These are phyloP conservation scores for Tonatia bakeri DNA, from an alignment of 2,113 vertebrate species.

Conservation along the genomic window DNA sequence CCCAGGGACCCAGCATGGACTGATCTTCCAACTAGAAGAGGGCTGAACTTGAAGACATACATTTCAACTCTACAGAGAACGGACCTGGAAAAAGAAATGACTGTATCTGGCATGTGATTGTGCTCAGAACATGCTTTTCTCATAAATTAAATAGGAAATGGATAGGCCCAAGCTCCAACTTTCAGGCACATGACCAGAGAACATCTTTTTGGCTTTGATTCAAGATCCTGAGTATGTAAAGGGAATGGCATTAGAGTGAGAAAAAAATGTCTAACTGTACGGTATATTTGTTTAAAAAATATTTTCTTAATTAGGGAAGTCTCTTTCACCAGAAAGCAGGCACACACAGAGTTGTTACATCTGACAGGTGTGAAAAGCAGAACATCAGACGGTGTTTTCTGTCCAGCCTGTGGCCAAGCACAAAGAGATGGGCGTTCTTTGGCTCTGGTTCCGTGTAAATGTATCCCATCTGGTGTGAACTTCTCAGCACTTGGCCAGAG, in stretches of 20 bases:
- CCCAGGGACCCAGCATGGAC: not conserved
- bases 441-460: slow-evolving; percentile 22
- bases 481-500: slow-evolving; percentile 30
- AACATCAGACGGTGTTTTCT: slow-evolving; percentile 1
- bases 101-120: not conserved
- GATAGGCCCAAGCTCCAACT: slow-evolving; percentile 30
- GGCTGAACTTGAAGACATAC: not conserved
- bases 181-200: slow-evolving; percentile 40
- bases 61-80: not conserved
- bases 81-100: not conserved
- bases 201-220: slow-evolving; percentile 51
- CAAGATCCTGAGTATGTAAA: not conserved
- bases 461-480: slow-evolving; percentile 63
- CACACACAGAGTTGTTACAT: not conserved
- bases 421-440: not conserved
- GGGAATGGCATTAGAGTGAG: not conserved
- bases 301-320: slow-evolving; percentile 30
- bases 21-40: not conserved
- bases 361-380: slow-evolving; percentile 38
- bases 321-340: not conserved
- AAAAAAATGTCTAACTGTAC: not conserved
- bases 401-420: not conserved
- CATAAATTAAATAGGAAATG: slow-evolving; percentile 54
- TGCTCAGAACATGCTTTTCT: slow-evolving; percentile 46
- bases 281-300: slow-evolving; percentile 32